Percentiles rank a stretch among this genome's conserved stretches.
phyloP scores from a whole-genome alignment of 2,113 vertebrate species.

The Romanogobio albipinnatus region DNA sequence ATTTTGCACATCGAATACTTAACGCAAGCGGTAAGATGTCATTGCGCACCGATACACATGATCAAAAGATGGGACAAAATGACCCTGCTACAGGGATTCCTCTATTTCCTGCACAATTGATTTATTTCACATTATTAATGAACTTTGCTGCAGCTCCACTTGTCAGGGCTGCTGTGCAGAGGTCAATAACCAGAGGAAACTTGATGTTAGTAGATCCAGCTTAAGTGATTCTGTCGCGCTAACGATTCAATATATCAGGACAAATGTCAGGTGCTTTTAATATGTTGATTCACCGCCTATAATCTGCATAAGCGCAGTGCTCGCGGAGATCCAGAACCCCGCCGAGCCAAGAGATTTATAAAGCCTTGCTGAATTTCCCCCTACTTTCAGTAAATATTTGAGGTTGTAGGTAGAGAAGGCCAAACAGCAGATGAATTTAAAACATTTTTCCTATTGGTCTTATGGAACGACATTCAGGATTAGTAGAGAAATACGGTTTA shows the following conservation, averaged over 20 bases:
- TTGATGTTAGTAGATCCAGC: slow-evolving; percentile 92
- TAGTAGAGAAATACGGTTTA: background rate
- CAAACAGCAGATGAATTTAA: slow-evolving; percentile 44
- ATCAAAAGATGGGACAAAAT: slow-evolving; percentile 67
- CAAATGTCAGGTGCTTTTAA: slow-evolving; percentile 90
- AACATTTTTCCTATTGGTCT: slow-evolving; percentile 17
- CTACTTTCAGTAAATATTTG: slow-evolving; percentile 68
- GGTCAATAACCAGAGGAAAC: slow-evolving; percentile 97
- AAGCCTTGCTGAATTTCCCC: slow-evolving; percentile 48
- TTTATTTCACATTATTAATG: slow-evolving; percentile 99
- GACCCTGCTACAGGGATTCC: slow-evolving; percentile 74
- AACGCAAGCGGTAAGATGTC: slow-evolving; percentile 21
- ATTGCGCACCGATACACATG: slow-evolving; percentile 45
- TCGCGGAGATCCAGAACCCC: slow-evolving; percentile 32
- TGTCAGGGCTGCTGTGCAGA: slow-evolving; percentile 88
- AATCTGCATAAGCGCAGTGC: slow-evolving; percentile 89
- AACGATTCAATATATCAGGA: slow-evolving; percentile 95
- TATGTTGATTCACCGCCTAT: slow-evolving; percentile 89
- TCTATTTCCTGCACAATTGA: slow-evolving; percentile 89
- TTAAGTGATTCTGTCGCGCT: slow-evolving; percentile 95
- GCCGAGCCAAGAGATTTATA: slow-evolving; percentile 45
- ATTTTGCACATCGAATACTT: slow-evolving; percentile 10
- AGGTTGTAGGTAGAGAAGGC: slow-evolving; percentile 53
- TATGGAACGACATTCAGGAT: background rate
- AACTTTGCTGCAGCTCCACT: slow-evolving; percentile 94